These are phyloP conservation scores for Aurelia sp. DNA, from an alignment of 30 jellyfish, hydroid and myxozoan genomes.

Conservation along the genomic window DNA sequence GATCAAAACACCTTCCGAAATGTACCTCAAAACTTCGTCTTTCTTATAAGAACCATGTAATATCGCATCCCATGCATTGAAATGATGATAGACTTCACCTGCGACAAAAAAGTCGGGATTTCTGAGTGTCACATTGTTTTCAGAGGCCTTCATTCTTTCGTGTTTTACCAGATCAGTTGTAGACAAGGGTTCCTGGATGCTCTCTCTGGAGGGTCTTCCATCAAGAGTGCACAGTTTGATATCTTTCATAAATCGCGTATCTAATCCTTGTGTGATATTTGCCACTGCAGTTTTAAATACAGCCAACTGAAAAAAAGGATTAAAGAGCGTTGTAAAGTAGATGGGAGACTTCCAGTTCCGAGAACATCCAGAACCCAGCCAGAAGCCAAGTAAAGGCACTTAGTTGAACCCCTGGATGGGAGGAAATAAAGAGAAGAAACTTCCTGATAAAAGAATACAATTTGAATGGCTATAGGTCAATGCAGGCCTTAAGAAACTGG, in stretches of 20 bases:
- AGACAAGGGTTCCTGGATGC: neutral
- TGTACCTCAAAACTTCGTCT: neutral
- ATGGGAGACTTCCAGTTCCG: neutral
- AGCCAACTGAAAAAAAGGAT: neutral
- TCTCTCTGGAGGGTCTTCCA: conserved; percentile 1
- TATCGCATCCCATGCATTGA: no score
- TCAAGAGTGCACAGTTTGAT: neutral
- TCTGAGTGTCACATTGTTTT: no score
- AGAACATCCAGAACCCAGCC: neutral
- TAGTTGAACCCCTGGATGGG: neutral
- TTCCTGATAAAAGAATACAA: no score
- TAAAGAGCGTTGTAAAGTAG: neutral
- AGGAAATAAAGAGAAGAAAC: neutral
- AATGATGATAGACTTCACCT: no score
- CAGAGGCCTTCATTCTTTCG: no score
- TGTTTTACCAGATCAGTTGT: no score
- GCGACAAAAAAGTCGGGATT: no score
- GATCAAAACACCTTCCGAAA: conserved; percentile 1
- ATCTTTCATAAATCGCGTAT: neutral
- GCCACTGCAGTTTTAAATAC: no score
- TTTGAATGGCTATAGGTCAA: no score
- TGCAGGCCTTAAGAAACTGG: no score
- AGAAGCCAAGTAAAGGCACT: neutral
- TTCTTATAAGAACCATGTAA: neutral
- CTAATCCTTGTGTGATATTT: no score